Evolutionary conservation across 2,797 vertebrate species (phyloP), one percentile per base, ranked within the genome.

Genomic region (Carcharodon carcharias): DNA sequence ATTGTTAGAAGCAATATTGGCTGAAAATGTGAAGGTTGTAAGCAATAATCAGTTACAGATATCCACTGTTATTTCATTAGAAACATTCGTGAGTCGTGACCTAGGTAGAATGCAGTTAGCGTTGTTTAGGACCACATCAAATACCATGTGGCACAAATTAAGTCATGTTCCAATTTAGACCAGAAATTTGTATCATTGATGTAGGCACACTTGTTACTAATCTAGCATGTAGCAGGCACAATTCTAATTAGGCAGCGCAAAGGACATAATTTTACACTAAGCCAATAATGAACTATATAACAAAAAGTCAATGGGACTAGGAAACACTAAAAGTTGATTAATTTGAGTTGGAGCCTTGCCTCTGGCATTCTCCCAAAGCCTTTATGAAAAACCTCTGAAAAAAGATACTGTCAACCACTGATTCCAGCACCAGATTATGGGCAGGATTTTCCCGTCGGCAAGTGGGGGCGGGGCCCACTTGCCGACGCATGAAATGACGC

Each of bases 121-220:
- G 45, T 95, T 95, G 94, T 95, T 73, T 56, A 54, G 31, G 94
- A 45, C 31, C 45, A 95, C 69, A 56, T 71, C 94, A 95, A 71
- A 71, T 95, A 8, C 45, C 50, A 95, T 54, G 31, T 95, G 93
- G 93, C 67, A 69, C 93, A 95, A 65, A 95, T 95, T 95, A 95
- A 67, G 23, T 18, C 5, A 56, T 95, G 50, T 95, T 71, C 28
- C 45, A 95, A 50, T 56, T 56, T 73, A 73, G 69, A 95, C 45
- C 45, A 95, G 26, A 54, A 95, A 54, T 95, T 56, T 77, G 67
- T n/a, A 28, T 40, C 67, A 71, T 45, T 95, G 65, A 95, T 58
- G 50, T 40, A 77, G 54, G 18, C 71, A 95, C 14, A 35, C 45
- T 77, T 95, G 69, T 95, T 93, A 85, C 12, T n/a, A 92, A 63